A percentile compares a stretch with the other conserved stretches of the same genome.
Conservation (phyloP, 2,888 invertebrate genomes). For the Apomyelois bistriatella region DNA sequence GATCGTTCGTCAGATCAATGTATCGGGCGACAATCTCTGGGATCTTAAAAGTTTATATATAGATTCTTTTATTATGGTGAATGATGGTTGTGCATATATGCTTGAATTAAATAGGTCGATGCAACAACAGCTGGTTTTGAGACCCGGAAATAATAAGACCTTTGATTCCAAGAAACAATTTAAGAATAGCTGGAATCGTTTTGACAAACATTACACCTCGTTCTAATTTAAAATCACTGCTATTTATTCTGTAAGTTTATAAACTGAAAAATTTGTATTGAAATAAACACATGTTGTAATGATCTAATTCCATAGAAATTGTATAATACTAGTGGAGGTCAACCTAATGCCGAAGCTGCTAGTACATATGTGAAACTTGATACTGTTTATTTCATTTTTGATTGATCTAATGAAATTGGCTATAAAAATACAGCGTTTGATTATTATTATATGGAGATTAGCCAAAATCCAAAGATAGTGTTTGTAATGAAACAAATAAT, state of each 20-base stretch:
- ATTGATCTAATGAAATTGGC: slow-evolving; percentile 24
- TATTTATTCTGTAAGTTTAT: slow-evolving; percentile 50
- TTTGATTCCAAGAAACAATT: too few species aligned
- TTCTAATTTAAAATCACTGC: slow-evolving; percentile 49
- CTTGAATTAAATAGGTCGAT: too few species aligned
- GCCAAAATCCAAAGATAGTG: too few species aligned
- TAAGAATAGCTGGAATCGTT: neutral
- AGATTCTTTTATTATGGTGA: too few species aligned
- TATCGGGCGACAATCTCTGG: too few species aligned
- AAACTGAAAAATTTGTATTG: slow-evolving; percentile 53
- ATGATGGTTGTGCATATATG: too few species aligned
- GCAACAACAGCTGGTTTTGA: too few species aligned
- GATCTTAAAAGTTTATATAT: too few species aligned
- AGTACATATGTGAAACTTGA: slow-evolving; percentile 37
- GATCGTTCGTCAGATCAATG: too few species aligned
- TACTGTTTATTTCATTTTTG: slow-evolving; percentile 34
- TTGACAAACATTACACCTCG: slow-evolving; percentile 19
- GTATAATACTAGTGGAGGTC: slow-evolving; percentile 55
- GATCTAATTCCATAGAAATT: slow-evolving; percentile 66
- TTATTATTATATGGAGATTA: too few species aligned
- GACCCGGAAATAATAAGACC: too few species aligned
- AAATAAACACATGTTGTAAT: slow-evolving; percentile 62
- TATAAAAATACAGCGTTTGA: neutral
- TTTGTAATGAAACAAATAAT: too few species aligned
- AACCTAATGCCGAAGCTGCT: slow-evolving; percentile 34